Percentiles rank a stretch among this genome's conserved stretches.
These are phyloP conservation scores for Drosophila sechellia DNA, from an alignment of 1,140 invertebrate species.

Conservation along the genomic window DNA sequence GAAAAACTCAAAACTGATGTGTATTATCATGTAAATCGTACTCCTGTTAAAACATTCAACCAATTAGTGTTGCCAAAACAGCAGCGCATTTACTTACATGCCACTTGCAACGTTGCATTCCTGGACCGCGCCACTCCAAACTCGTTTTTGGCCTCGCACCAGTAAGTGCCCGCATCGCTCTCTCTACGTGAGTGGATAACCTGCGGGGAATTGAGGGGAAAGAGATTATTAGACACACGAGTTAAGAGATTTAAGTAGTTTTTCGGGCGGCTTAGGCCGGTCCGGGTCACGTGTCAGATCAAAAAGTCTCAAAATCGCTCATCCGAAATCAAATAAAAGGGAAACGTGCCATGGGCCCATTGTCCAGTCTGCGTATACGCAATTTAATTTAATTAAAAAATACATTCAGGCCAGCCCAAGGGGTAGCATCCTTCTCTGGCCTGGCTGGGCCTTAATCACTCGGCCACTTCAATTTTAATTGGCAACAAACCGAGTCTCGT, in stretches of 20 bases:
- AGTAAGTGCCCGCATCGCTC: constrained; percentile 92
- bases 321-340: constrained; percentile 76
- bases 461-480: constrained; percentile 79
- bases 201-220: constrained; percentile 37
- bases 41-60: not conserved
- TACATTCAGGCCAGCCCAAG: constrained; percentile 27
- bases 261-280: constrained; percentile 27
- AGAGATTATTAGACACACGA: constrained; percentile 36
- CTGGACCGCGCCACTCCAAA: constrained; percentile 91
- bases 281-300: constrained; percentile 73
- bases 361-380: constrained; percentile 75
- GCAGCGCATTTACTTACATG: constrained; percentile 87
- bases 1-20: not conserved
- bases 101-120: constrained; percentile 94
- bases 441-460: constrained; percentile 63
- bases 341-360: constrained; percentile 41
- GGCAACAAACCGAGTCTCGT: constrained; percentile 71
- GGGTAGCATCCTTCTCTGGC: constrained; percentile 28
- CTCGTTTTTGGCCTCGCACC: constrained; percentile 94
- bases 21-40: not conserved
- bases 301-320: constrained; percentile 72
- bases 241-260: constrained; percentile 63
- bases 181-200: constrained; percentile 85
- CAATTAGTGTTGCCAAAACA: constrained; percentile 1
- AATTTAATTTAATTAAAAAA: constrained; percentile 83